Conservation (phyloP, 2,797 vertebrate genomes). For the Siniperca scherzeri region DNA sequence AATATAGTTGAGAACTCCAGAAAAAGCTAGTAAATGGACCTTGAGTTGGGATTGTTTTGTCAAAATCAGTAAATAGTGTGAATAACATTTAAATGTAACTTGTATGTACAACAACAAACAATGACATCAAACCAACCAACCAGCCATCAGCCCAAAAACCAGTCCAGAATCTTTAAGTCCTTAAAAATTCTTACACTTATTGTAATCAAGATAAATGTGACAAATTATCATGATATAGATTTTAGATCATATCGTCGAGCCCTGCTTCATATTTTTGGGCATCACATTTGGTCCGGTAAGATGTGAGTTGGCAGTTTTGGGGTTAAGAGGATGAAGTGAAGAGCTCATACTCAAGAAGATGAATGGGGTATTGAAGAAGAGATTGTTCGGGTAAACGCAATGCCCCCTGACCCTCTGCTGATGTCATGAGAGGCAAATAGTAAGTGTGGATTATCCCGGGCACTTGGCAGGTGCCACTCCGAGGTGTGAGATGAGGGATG, state of each 20-base stretch:
- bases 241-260: neutral
- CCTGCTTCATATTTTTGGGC: neutral
- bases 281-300: neutral
- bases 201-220: neutral
- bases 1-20: neutral
- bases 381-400: constrained; percentile 14
- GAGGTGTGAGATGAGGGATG: constrained; percentile 39
- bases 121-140: neutral
- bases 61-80: neutral
- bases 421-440: constrained; percentile 53
- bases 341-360: constrained; percentile 17
- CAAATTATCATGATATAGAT: neutral
- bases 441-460: constrained; percentile 59
- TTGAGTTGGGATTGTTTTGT: neutral
- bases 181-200: neutral
- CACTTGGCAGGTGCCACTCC: constrained; percentile 57
- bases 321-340: constrained; percentile 16
- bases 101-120: neutral
- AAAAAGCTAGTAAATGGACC: neutral
- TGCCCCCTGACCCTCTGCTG: constrained; percentile 25
- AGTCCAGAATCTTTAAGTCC: neutral
- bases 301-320: neutral
- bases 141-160: neutral
- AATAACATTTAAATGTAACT: neutral
- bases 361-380: constrained; percentile 29